Evolutionary conservation across 2,797 vertebrate species (phyloP), one percentile per base, ranked within the genome.

Genomic region (Lagodon rhomboides): DNA sequence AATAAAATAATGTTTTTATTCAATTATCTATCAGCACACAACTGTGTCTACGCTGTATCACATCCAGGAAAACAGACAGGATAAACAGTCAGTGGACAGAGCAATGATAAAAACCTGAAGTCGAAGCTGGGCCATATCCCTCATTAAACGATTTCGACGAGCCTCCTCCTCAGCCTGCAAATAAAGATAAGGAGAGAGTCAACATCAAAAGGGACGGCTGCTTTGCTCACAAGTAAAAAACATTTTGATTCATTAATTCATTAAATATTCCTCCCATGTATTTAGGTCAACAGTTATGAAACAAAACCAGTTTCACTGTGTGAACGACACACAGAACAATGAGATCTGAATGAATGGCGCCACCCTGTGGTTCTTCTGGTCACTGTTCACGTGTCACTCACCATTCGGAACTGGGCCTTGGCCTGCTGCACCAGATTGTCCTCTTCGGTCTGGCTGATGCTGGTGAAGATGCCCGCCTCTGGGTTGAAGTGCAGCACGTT

Each of bases 321-420:
- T 25, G 5, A 25, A 6, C 1, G 0, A 12, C 43, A 20, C 50
- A 50, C 38, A 12, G n/a, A 56, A 15, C 30, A 72, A 68, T 17
- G 51, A 43, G 63, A 59, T 18, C 9, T 16, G 12, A 56, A 16
- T 53, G 51, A 53, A 53, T 12, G 18, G 15, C 20, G 22, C 1
- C 18, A 27, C 13, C 73, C 22, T 18, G 53, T 16, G n/a, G 60
- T 15, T 54, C 27, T 23, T 53, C 47, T 5, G 38, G 17, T 56
- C n/a, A 13, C 38, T 61, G 71, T 22, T 80, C 20, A 54, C 38
- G 38, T 17, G 73, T 65, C 20, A 84, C 97, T 97, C 94, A 99
- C 98, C 98, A 99, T 99, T 82, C 96, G 95, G 89, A 98, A 97
- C 95, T 99, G 98, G n/a, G 98, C 98, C 92, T 99, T 97, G 30